Evolutionary conservation across 2,113 vertebrate genomes (phyloP).

Genomic region (Motacilla tschutschensis): DNA sequence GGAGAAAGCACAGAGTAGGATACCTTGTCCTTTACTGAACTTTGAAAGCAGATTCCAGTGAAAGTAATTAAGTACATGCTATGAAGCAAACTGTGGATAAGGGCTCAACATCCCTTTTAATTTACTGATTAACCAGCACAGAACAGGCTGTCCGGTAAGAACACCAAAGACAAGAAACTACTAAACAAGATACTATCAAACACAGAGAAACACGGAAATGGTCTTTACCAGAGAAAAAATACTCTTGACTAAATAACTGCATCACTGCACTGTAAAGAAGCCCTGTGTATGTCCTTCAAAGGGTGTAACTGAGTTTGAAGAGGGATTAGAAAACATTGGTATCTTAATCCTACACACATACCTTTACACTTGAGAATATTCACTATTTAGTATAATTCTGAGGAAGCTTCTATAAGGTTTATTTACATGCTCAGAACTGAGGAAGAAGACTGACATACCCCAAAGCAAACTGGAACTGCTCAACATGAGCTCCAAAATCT

Average conservation of each 20-base stretch:
- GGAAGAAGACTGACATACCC: background rate
- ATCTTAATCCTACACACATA: background rate
- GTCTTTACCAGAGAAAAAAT: background rate
- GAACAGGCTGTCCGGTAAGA: background rate
- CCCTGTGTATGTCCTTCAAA: background rate
- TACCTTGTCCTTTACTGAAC: background rate
- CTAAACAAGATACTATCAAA: background rate
- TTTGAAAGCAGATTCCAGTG: constrained; percentile 26
- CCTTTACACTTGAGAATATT: background rate
- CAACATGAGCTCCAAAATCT: background rate
- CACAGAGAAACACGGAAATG: background rate
- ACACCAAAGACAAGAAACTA: background rate
- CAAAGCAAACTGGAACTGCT: background rate
- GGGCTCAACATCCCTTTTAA: background rate
- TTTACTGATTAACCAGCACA: background rate
- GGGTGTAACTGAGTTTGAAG: background rate
- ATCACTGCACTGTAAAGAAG: background rate
- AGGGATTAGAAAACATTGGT: background rate
- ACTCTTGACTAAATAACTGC: background rate
- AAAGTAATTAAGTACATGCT: background rate
- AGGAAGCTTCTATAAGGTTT: background rate
- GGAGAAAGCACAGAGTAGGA: background rate
- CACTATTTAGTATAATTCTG: background rate
- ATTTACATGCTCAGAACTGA: background rate
- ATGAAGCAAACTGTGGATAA: background rate